Base-by-base conservation (phyloP, 2,888 invertebrate genomes). In the Troglohyphantes excavatus region DNA sequence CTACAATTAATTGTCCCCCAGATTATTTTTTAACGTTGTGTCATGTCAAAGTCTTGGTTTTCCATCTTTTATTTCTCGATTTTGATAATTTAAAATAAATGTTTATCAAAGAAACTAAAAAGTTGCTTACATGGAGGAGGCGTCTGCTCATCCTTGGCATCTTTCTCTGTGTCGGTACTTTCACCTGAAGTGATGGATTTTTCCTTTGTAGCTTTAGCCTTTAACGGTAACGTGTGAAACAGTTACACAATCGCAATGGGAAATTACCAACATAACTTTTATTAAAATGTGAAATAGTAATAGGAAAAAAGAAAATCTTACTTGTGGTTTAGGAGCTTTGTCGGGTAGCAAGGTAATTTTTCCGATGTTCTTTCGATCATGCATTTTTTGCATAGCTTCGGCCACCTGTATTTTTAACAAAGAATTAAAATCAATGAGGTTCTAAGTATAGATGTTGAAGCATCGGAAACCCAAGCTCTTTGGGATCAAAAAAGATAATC, bases 361-460 rank as follows among this genome's bases (percentile, higher is more conserved):
- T 84, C 98, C 98, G 92, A 97, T 95, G 94, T 98, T 97, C 94
- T 97, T 97, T 93, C 97, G 96, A 93, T 97, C 97, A 94, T 97
- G 97, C 96, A 98, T 96, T 94, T 97, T 97, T 94, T 97, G 97
- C 97, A 98, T 97, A 6, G 97, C 97, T 93, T 97, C 97, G 29
- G 96, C 95, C 19, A 97, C 96, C 96, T 96, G 92, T 72, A 17
- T 46, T 39, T n/a, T n/a, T n/a, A n/a, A n/a, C n/a, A n/a, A n/a
- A n/a, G n/a, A n/a, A n/a, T n/a, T n/a, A n/a, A n/a, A n/a, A n/a
- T n/a, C n/a, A n/a, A n/a, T n/a, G n/a, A n/a, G n/a, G n/a, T n/a
- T n/a, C n/a, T n/a, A n/a, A n/a, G n/a, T n/a, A n/a, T n/a, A n/a
- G n/a, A n/a, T n/a, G n/a, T n/a, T n/a, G n/a, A n/a, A n/a, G n/a